Evolutionary conservation across 2,797 vertebrate genomes (phyloP), one percentile per base, ranked within the genome.

Genomic region (Neosilurus mollespiculum): DNA sequence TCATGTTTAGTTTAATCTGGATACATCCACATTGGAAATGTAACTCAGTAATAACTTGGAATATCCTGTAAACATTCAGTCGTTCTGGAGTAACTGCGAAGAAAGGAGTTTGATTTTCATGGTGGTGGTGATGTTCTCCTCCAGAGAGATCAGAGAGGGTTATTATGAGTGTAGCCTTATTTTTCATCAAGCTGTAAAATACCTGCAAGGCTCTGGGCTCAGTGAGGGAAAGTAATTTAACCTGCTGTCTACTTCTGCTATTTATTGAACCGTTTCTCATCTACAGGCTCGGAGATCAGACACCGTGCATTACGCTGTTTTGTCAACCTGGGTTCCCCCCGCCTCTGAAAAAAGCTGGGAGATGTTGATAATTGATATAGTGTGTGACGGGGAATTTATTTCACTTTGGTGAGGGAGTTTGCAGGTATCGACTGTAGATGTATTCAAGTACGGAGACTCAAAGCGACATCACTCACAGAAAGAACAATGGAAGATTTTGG

Each of bases 161-260:
- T 66, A n/a, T 71, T 58, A 65, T 43, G 11, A 71, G 59, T 61
- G 54, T 71, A 62, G 87, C 71, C 78, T 87, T 26, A 87, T 87
- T 89, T 88, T 37, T 81, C 83, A 61, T 84, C 83, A 85, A 49
- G 61, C 37, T 79, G 51, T 77, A 73, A 84, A 88, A 88, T 79
- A 75, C 83, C 66, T 78, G 65, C 62, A 70, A 62, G 62, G 18
- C 20, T 34, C 30, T 30, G 14, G 51, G 51, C 59, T 82, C 76
- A 51, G 67, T 16, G 59, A 85, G 59, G 76, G 75, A 72, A 53
- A 58, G 75, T 83, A 53, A 67, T 61, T 37, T 53, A 78, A 56
- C 4, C 80, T 72, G 43, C 81, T 69, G 67, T 83, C 83, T 76
- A 49, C 58, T 3, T n/a, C 8, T 43, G 24, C 78, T 86, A 79